These are phyloP conservation scores for Otolemur garnettii DNA, from an alignment of 2,113 vertebrate species.

Conservation along the genomic window DNA sequence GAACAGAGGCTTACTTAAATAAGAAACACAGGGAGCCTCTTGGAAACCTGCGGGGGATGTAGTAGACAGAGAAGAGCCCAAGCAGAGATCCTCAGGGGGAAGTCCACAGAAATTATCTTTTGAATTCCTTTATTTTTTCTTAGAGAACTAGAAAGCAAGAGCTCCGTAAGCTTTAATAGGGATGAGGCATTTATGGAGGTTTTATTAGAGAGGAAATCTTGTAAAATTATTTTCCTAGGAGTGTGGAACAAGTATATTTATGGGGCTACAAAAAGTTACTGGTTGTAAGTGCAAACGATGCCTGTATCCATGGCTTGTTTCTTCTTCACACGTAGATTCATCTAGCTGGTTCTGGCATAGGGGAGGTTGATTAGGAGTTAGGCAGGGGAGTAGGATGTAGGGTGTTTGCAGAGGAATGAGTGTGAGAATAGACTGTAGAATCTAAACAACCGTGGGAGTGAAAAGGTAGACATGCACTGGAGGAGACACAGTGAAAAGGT, in stretches of 20 bases:
- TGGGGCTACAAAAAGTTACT: constrained; percentile 18
- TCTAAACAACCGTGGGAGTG: too few species aligned
- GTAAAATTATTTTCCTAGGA: constrained; percentile 55
- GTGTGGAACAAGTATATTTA: constrained; percentile 60
- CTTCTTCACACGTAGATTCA: not conserved
- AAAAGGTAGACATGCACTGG: not conserved
- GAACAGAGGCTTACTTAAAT: not conserved
- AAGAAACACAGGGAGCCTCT: not conserved
- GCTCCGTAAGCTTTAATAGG: not conserved
- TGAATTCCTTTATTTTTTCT: constrained; percentile 39
- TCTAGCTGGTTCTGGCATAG: not conserved
- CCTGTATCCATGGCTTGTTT: constrained; percentile 34
- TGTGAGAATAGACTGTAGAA: not conserved
- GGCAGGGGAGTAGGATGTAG: not conserved
- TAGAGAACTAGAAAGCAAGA: not conserved
- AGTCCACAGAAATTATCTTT: not conserved
- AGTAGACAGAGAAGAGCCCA: not conserved
- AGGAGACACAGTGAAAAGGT: not conserved
- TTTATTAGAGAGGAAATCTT: constrained; percentile 48
- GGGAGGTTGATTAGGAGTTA: not conserved
- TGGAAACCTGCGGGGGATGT: not conserved
- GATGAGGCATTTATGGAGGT: not conserved
- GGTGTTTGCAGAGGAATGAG: not conserved
- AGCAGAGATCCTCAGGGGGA: not conserved
- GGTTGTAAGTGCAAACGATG: not conserved